Percentiles rank a stretch among this genome's conserved stretches.
Conservation (phyloP, 2,888 invertebrate genomes). For the Conistra vaccinii region DNA sequence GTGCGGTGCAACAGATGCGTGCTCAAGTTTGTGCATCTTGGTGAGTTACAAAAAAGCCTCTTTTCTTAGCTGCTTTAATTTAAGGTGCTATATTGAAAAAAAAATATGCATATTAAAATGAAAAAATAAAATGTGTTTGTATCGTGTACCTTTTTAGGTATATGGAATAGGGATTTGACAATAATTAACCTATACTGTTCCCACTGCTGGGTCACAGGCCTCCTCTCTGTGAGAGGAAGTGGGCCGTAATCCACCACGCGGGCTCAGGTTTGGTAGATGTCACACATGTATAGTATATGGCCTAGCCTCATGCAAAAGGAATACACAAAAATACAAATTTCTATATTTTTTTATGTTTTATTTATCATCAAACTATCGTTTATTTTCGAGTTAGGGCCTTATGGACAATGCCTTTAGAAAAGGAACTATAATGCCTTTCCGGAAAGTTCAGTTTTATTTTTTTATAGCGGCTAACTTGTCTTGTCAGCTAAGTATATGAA, state of each 20-base stretch:
- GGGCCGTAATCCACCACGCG: no score
- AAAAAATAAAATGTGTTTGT: neutral
- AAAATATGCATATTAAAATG: no score
- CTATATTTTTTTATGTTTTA: neutral
- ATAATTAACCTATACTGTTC: no score
- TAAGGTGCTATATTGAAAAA: neutral
- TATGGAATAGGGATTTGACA: neutral
- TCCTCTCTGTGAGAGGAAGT: no score
- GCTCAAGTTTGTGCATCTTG: constrained; percentile 94
- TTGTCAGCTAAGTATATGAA: no score
- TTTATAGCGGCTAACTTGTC: neutral
- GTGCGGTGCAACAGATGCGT: constrained; percentile 94
- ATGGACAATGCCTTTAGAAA: neutral
- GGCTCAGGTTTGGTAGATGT: no score
- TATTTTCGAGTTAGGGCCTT: neutral
- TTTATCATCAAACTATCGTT: neutral
- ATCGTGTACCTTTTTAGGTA: neutral
- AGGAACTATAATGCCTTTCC: neutral
- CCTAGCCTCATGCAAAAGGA: neutral
- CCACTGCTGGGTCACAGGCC: no score
- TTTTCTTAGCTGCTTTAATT: neutral
- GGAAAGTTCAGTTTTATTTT: neutral
- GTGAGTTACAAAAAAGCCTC: constrained; percentile 72
- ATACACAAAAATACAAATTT: neutral
- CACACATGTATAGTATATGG: neutral